Percentiles rank a stretch among this genome's conserved stretches.
Evolutionary conservation across 2,888 invertebrate genomes (phyloP).

Genomic region (Chirona hameri): DNA sequence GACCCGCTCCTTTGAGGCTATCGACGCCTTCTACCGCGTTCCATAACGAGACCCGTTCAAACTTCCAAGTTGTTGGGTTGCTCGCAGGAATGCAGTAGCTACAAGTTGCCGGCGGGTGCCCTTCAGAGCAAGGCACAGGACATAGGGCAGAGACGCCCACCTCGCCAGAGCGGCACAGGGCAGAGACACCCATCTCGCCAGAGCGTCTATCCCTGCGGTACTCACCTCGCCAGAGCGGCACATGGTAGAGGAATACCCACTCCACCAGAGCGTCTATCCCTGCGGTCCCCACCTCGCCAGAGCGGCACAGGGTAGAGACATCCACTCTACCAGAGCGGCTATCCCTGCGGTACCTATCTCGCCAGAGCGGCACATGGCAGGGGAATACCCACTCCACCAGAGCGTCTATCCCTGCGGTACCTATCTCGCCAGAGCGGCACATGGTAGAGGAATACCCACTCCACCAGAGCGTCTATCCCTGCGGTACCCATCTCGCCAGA

Average conservation of each 20-base stretch:
- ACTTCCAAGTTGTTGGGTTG: no score
- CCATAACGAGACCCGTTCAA: no score
- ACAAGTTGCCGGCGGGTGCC: no score
- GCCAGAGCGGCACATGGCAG: not conserved
- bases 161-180: no score
- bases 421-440: no score
- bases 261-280: conserved; percentile 77
- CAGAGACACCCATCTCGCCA: conserved; percentile 65
- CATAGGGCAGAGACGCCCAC: no score
- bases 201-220: conserved; percentile 71
- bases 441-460: conserved; percentile 52
- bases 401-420: conserved; percentile 73
- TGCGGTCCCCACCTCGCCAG: no score
- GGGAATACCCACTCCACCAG: conserved; percentile 65
- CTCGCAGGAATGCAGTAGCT: no score
- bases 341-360: conserved; percentile 54
- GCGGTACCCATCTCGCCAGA: no score
- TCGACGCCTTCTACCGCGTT: no score
- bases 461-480: conserved; percentile 76
- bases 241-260: conserved; percentile 48
- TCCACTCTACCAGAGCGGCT: conserved; percentile 75
- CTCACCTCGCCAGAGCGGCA: no score
- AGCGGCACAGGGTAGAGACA: not conserved
- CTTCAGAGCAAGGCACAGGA: not conserved
- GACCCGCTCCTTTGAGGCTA: no score